phyloP scores from a whole-genome alignment of 1,140 invertebrate species.

The Drosophila micromelanica region DNA sequence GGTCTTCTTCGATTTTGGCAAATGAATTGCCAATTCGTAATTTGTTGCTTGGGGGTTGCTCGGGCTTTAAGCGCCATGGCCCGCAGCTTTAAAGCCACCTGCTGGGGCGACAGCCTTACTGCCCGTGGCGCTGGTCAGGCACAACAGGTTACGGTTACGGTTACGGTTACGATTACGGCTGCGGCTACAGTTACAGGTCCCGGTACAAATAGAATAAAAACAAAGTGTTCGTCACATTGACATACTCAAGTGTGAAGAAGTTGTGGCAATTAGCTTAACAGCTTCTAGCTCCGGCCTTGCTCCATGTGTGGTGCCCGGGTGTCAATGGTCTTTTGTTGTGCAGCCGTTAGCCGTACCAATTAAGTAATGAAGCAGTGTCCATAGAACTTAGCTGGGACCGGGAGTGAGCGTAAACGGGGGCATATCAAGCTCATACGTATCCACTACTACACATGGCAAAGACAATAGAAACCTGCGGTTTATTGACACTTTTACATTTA shows the following conservation, averaged over 20 bases:
- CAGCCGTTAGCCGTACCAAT: conserved; percentile 47
- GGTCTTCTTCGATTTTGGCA: conserved; percentile 46
- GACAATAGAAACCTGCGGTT: conserved; percentile 52
- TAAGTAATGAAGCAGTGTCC: conserved; percentile 77
- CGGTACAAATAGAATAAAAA: conserved; percentile 15
- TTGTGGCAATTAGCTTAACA: conserved; percentile 80
- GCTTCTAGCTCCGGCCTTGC: conserved; percentile 57
- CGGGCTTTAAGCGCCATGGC: conserved; percentile 34
- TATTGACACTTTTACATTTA: conserved; percentile 78
- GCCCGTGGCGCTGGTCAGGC: conserved; percentile 43
- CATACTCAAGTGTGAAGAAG: conserved; percentile 67
- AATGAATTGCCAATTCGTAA: conserved; percentile 65
- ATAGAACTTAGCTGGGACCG: conserved; percentile 15
- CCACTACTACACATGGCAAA: conserved; percentile 16
- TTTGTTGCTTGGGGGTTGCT: conserved; percentile 22
- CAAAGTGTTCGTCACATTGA: conserved; percentile 62
- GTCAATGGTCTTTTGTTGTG: conserved; percentile 65
- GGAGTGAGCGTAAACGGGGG: background rate
- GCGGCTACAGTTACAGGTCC: conserved; percentile 24
- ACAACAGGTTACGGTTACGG: conserved; percentile 62
- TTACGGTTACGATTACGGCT: conserved; percentile 59
- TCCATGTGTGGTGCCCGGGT: conserved; percentile 43
- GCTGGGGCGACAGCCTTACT: conserved; percentile 44
- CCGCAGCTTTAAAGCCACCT: conserved; percentile 68
- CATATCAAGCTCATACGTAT: background rate